Evolutionary conservation across 2,113 vertebrate genomes (phyloP).

Genomic region (Cyanocitta stelleri): DNA sequence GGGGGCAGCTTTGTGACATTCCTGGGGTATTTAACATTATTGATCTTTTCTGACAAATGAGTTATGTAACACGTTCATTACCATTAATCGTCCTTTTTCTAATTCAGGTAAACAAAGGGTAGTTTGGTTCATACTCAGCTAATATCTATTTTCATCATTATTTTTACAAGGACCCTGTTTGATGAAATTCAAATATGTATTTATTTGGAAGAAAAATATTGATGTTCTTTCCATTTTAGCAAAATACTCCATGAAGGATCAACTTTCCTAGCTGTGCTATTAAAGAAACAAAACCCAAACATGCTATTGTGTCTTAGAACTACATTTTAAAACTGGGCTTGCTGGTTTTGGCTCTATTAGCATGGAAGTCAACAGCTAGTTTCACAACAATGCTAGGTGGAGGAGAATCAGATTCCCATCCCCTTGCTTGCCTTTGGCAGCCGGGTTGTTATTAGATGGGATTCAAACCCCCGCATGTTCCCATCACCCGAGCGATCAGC

Average conservation of each 20-base stretch:
- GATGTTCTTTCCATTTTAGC: not conserved
- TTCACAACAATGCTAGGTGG: not conserved
- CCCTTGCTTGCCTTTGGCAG: not conserved
- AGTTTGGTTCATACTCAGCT: not conserved
- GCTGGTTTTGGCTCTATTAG: not conserved
- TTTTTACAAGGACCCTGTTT: constrained; percentile 1
- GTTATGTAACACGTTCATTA: constrained; percentile 42
- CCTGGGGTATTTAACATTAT: constrained; percentile 48
- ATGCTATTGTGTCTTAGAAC: not conserved
- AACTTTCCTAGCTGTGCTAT: not conserved
- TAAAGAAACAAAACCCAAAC: not conserved
- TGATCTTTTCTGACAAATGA: constrained; percentile 56
- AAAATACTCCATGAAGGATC: not conserved
- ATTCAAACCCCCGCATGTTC: not conserved
- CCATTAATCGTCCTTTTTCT: constrained; percentile 46
- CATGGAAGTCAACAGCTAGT: not conserved
- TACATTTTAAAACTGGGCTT: not conserved
- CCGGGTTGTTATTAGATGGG: not conserved
- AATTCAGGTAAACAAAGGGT: constrained; percentile 37
- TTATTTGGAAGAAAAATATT: constrained; percentile 42
- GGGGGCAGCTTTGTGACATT: constrained; percentile 36
- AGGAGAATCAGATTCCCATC: not conserved
- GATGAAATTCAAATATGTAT: not conserved
- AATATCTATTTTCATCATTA: not conserved
- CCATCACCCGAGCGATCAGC: fast-evolving